A percentile compares a stretch with the other conserved stretches of the same genome.
phyloP scores from a whole-genome alignment of 2,888 invertebrate genomes.

The Philopedon plagiatum region DNA sequence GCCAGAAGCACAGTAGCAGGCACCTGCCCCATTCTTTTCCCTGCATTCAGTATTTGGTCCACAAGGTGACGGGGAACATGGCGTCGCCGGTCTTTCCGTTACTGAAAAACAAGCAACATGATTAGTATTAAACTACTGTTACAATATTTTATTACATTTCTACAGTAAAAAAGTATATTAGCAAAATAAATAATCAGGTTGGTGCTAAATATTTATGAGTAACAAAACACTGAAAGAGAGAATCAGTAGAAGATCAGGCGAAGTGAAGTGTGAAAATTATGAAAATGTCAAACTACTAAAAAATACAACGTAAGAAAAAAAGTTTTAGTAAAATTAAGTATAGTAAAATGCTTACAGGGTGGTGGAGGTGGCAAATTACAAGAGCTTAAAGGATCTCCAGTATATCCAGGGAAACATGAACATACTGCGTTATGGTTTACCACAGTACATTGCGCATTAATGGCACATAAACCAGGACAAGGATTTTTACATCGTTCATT shows the following conservation, averaged over 20 bases:
- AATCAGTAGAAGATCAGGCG: background rate
- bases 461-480: conserved; percentile 85
- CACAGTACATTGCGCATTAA: conserved; percentile 86
- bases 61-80: conserved; percentile 87
- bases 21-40: conserved; percentile 87
- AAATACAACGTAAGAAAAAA: background rate
- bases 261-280: background rate
- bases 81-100: conserved; percentile 78
- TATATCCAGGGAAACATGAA: conserved; percentile 85
- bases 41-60: conserved; percentile 89
- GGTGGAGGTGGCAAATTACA: conserved; percentile 67
- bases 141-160: background rate
- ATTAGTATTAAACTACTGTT: background rate
- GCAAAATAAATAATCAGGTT: no score
- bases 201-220: no score
- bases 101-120: conserved; percentile 67
- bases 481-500: conserved; percentile 88
- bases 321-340: background rate
- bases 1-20: conserved; percentile 84
- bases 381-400: conserved; percentile 80
- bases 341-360: conserved; percentile 62
- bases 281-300: background rate
- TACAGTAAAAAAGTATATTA: no score
- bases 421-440: conserved; percentile 87
- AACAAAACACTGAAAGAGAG: no score